Evolutionary conservation across 1,140 invertebrate genomes (phyloP).

Genomic region (Ceratina japonica): DNA sequence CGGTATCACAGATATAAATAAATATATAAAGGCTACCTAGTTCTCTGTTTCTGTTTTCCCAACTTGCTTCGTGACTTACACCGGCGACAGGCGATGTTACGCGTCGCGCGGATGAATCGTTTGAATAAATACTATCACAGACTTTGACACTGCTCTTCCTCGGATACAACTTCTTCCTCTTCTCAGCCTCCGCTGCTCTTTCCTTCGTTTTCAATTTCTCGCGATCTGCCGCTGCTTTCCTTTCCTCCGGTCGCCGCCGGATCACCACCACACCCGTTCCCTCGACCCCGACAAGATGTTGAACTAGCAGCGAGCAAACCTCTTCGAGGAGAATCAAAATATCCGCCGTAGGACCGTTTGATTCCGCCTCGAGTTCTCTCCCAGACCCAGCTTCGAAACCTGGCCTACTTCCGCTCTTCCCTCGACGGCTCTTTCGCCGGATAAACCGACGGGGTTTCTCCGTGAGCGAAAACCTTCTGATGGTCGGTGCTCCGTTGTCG

Average conservation of each 20-base stretch:
- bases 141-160: constrained; percentile 69
- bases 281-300: constrained; percentile 14
- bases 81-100: constrained; percentile 34
- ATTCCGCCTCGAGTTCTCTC: constrained; percentile 9
- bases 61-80: not conserved
- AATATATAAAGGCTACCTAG: constrained; percentile 73
- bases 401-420: constrained; percentile 31
- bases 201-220: not conserved
- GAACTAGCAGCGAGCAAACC: not conserved
- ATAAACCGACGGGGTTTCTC: constrained; percentile 54
- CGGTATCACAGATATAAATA: constrained; percentile 69
- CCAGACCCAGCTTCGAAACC: constrained; percentile 19
- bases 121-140: constrained; percentile 79
- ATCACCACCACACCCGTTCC: not conserved
- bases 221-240: not conserved
- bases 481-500: constrained; percentile 62
- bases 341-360: not conserved
- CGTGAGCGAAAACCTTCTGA: constrained; percentile 58
- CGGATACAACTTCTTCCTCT: not conserved
- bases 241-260: not conserved
- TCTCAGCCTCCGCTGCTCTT: not conserved
- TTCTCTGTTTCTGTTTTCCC: not conserved
- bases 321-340: not conserved
- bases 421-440: constrained; percentile 42
- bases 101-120: constrained; percentile 51